phyloP scores from a whole-genome alignment of 2,113 vertebrate genomes.

The Zootoca vivipara region DNA sequence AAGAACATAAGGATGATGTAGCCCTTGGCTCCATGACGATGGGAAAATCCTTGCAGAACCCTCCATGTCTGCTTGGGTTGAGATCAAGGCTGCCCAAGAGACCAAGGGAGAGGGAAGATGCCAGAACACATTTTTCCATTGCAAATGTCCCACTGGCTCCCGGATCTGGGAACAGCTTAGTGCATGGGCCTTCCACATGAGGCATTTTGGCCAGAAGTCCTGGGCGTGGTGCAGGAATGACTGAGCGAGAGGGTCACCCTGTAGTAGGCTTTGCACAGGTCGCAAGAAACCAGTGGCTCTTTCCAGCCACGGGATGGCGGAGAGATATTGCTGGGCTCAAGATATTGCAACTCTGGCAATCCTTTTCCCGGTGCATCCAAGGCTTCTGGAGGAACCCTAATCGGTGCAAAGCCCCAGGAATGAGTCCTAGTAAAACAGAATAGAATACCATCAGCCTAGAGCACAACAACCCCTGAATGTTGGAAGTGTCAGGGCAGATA shows the following conservation, averaged over 20 bases:
- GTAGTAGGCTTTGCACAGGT: background rate
- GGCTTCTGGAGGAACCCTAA: background rate
- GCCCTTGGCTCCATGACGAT: conserved; percentile 22
- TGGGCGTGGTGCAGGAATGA: background rate
- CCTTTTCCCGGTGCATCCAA: background rate
- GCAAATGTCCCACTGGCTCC: conserved; percentile 26
- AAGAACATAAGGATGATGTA: background rate
- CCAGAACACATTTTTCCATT: conserved; percentile 20
- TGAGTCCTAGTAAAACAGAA: background rate
- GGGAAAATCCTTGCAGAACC: conserved; percentile 51
- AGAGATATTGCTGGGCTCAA: background rate
- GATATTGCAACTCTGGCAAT: background rate
- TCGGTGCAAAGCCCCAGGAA: background rate
- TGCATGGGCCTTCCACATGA: rapidly evolving
- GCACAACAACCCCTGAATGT: no score
- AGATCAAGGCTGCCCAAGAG: conserved; percentile 29
- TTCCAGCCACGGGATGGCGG: background rate
- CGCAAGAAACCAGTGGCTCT: background rate
- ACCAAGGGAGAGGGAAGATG: background rate
- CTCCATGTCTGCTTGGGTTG: background rate
- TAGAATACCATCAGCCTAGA: background rate
- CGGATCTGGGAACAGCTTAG: conserved; percentile 8
- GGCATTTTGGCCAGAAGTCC: background rate
- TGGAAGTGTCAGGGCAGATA: no score
- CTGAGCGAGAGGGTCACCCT: background rate